Conservation (phyloP, 2,113 vertebrate genomes). For the Siphamia tubifer region DNA sequence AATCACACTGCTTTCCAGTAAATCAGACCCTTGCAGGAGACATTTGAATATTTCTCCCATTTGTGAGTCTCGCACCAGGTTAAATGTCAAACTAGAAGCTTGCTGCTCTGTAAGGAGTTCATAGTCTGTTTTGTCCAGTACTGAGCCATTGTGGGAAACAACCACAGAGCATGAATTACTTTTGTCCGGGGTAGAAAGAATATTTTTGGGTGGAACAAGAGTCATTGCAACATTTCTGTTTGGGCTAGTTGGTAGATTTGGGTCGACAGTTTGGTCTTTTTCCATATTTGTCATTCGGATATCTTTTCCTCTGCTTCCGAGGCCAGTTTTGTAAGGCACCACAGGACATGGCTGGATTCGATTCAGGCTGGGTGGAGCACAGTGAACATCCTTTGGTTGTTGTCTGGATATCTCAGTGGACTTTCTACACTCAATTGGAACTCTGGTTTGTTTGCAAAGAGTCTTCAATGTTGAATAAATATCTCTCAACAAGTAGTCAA, state of each 20-base stretch:
- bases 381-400: constrained; percentile 16
- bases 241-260: neutral
- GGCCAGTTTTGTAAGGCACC: constrained; percentile 60
- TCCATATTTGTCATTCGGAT: constrained; percentile 67
- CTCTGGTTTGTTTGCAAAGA: constrained; percentile 64
- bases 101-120: constrained; percentile 94
- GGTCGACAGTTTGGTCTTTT: constrained; percentile 5
- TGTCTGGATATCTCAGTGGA: constrained; percentile 27
- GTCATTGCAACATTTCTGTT: neutral
- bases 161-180: constrained; percentile 21
- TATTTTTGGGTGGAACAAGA: constrained; percentile 10
- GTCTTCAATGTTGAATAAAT: constrained; percentile 79
- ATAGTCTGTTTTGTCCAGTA: constrained; percentile 84
- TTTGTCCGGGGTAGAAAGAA: constrained; percentile 48
- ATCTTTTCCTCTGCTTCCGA: constrained; percentile 81
- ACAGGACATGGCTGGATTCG: neutral
- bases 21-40: constrained; percentile 91
- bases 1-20: constrained; percentile 81
- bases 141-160: constrained; percentile 57
- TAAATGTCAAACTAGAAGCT: constrained; percentile 91
- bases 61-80: constrained; percentile 93
- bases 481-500: constrained; percentile 90
- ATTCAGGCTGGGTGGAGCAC: neutral
- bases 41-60: constrained; percentile 99
- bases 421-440: constrained; percentile 18